phyloP scores from a whole-genome alignment of 2,888 invertebrate genomes.

The Resseliella maxima region DNA sequence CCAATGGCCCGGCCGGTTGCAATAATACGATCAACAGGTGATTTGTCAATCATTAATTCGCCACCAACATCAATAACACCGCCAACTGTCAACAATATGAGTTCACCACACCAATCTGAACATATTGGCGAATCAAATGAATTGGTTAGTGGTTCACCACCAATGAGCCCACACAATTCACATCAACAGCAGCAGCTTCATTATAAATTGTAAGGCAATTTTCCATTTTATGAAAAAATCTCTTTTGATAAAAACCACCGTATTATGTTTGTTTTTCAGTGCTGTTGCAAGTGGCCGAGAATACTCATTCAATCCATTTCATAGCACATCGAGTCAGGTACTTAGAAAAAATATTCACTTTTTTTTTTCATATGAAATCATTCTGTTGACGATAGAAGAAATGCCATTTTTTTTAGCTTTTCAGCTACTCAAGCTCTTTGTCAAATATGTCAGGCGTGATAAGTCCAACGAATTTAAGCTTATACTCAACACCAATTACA shows the following conservation, averaged over 20 bases:
- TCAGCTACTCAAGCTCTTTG: slow-evolving; percentile 90
- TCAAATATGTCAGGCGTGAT: slow-evolving; percentile 85
- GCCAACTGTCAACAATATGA: slow-evolving; percentile 67
- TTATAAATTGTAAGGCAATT: slow-evolving; percentile 45
- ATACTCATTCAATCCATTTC: slow-evolving; percentile 93
- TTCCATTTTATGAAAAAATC: neutral
- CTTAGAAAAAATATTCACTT: neutral
- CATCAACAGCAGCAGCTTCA: slow-evolving; percentile 56
- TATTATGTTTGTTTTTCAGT: slow-evolving; percentile 59
- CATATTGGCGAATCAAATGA: slow-evolving; percentile 61
- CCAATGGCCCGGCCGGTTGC: slow-evolving; percentile 97
- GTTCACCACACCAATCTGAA: slow-evolving; percentile 63
- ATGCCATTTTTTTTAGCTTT: slow-evolving; percentile 74
- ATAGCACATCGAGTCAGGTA: slow-evolving; percentile 68
- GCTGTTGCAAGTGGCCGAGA: slow-evolving; percentile 69
- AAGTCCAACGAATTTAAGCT: slow-evolving; percentile 87
- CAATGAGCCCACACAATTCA: slow-evolving; percentile 61
- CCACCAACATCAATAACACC: slow-evolving; percentile 73
- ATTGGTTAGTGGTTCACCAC: slow-evolving; percentile 61
- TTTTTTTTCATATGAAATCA: slow-evolving; percentile 59
- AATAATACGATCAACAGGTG: slow-evolving; percentile 90
- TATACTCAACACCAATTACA: slow-evolving; percentile 81
- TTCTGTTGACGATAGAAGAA: neutral
- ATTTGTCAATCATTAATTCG: slow-evolving; percentile 72
- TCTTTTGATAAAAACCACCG: neutral